These are phyloP conservation scores for Thymelicus sylvestris DNA, from an alignment of 2,888 invertebrate species.

Conservation along the genomic window DNA sequence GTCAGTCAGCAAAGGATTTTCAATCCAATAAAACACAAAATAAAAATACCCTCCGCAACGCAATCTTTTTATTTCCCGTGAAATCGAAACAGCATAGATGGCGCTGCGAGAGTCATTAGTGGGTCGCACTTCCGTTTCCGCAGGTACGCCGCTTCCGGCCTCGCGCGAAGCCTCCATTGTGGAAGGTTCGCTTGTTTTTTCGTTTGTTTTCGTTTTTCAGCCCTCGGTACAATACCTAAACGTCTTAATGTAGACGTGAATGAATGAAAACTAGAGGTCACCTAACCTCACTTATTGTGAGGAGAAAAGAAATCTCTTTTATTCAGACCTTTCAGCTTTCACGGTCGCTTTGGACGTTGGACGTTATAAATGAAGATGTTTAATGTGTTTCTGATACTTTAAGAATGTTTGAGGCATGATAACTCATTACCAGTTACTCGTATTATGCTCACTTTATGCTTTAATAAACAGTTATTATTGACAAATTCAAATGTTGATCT, in stretches of 20 bases:
- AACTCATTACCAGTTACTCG: too few relatives aligned
- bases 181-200: slow-evolving; percentile 31
- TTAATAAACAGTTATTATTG: too few relatives aligned
- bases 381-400: slow-evolving; percentile 2
- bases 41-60: neutral
- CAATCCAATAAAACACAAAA: neutral
- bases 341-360: slow-evolving; percentile 5
- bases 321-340: slow-evolving; percentile 11
- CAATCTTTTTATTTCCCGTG: slow-evolving; percentile 29
- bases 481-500: too few relatives aligned
- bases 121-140: slow-evolving; percentile 62
- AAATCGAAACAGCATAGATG: slow-evolving; percentile 52
- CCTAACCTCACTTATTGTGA: slow-evolving; percentile 11
- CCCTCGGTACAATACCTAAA: slow-evolving; percentile 21
- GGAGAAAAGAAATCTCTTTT: slow-evolving; percentile 27
- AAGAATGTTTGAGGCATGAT: neutral
- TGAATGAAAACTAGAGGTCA: slow-evolving; percentile 19
- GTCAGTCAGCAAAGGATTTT: neutral
- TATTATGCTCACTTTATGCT: too few relatives aligned
- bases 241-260: slow-evolving; percentile 22
- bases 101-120: slow-evolving; percentile 64
- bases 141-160: slow-evolving; percentile 40
- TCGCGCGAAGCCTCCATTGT: slow-evolving; percentile 40
- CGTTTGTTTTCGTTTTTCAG: slow-evolving; percentile 31
- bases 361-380: neutral